These are phyloP conservation scores for Pangasius djambal DNA, from an alignment of 2,797 vertebrate genomes.

Conservation along the genomic window DNA sequence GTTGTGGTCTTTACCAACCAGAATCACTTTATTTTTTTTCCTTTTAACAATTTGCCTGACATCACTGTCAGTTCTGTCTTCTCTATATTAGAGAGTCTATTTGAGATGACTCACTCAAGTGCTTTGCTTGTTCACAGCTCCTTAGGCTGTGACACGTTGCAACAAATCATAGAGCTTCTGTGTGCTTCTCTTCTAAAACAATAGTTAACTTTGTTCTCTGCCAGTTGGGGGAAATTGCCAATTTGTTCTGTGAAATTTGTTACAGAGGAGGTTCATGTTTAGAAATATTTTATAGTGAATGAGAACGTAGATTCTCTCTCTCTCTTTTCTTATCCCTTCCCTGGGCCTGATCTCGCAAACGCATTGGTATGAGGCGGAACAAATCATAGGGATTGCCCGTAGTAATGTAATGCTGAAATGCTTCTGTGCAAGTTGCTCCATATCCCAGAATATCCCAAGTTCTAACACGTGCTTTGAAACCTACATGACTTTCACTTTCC, in stretches of 20 bases:
- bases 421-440: constrained; percentile 9
- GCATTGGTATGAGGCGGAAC: not conserved
- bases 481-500: not conserved
- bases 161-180: constrained; percentile 26
- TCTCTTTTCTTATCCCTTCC: not conserved
- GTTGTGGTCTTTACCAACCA: not conserved
- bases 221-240: constrained; percentile 10
- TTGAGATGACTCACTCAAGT: constrained; percentile 26
- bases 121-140: constrained; percentile 6
- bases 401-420: not conserved
- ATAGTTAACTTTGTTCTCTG: constrained; percentile 17
- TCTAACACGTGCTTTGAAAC: not conserved
- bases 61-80: not conserved
- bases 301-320: not conserved
- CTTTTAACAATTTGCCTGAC: not conserved
- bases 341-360: not conserved
- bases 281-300: not conserved
- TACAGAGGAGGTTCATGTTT: not conserved
- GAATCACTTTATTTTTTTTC: not conserved
- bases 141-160: constrained; percentile 17
- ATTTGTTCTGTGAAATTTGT: constrained; percentile 16
- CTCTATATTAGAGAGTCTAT: not conserved
- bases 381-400: not conserved
- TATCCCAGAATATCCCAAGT: not conserved
- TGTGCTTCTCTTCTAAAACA: not conserved